A percentile compares a stretch with the other conserved stretches of the same genome.
Conservation (phyloP, 1,140 invertebrate species). For the Dendroctonus ponderosae region DNA sequence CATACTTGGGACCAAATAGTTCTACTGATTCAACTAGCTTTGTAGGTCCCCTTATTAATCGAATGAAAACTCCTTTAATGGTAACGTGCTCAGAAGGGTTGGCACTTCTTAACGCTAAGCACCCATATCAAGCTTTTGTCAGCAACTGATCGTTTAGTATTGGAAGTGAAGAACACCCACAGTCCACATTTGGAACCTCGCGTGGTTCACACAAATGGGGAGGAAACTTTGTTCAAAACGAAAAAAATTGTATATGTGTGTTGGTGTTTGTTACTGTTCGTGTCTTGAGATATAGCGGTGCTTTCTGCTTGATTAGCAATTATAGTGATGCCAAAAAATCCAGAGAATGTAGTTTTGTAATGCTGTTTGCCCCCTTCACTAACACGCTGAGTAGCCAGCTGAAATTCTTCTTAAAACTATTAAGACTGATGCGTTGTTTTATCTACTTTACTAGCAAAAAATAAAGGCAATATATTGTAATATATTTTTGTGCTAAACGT, state of each 20-base stretch:
- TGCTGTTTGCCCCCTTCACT: slow-evolving; percentile 29
- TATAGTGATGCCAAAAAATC: slow-evolving; percentile 4
- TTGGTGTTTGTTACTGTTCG: slow-evolving; percentile 23
- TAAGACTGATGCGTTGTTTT: slow-evolving; percentile 49
- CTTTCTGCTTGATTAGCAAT: neutral
- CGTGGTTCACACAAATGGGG: neutral
- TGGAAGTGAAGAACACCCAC: too few relatives aligned
- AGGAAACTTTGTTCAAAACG: neutral
- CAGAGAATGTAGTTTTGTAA: slow-evolving; percentile 6
- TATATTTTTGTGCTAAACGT: slow-evolving; percentile 49
- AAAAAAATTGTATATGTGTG: slow-evolving; percentile 5
- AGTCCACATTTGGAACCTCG: too few relatives aligned
- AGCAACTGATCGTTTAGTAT: too few relatives aligned
- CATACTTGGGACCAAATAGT: slow-evolving; percentile 2
- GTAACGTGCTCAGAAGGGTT: too few relatives aligned
- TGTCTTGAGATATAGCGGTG: slow-evolving; percentile 18
- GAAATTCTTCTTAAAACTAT: slow-evolving; percentile 31
- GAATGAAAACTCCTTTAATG: too few relatives aligned
- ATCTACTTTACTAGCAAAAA: slow-evolving; percentile 45
- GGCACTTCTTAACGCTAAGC: too few relatives aligned
- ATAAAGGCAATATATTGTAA: slow-evolving; percentile 49
- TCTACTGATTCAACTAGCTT: neutral
- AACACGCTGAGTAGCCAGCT: slow-evolving; percentile 20
- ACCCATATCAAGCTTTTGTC: too few relatives aligned
- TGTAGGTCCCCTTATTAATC: neutral